Evolutionary conservation across 2,888 invertebrate genomes (phyloP).

Genomic region (Rhogogaster chlorosoma): DNA sequence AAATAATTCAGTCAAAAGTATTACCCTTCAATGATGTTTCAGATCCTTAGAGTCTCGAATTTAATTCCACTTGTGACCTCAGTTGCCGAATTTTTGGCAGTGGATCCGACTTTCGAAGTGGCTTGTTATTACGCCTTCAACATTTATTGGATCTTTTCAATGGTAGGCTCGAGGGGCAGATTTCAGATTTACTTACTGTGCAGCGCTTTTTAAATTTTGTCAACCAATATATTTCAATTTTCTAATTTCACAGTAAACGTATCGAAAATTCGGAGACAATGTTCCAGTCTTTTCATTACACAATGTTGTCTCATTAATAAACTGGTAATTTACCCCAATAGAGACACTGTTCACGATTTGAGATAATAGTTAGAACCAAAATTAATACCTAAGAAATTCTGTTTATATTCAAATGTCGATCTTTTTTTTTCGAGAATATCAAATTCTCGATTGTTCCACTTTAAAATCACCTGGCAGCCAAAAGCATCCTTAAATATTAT

Average conservation of each 20-base stretch:
- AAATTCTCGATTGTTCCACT: not conserved
- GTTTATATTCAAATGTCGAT: not conserved
- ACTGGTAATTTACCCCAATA: not conserved
- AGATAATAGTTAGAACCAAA: not conserved
- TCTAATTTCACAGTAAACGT: not conserved
- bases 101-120: not conserved
- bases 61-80: not conserved
- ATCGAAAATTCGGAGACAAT: not conserved
- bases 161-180: not conserved
- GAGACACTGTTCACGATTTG: not conserved
- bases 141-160: slow-evolving; percentile 14
- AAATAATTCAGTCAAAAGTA: not conserved
- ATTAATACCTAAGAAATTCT: not conserved
- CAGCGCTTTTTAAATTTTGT: not conserved
- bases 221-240: not conserved
- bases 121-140: slow-evolving; percentile 2
- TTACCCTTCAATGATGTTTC: not conserved
- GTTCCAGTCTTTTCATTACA: not conserved
- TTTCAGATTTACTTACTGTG: not conserved
- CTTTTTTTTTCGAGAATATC: not conserved
- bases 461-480: not conserved
- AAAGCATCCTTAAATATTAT: not conserved
- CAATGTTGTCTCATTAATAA: not conserved
- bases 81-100: not conserved
- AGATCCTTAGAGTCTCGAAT: not conserved